Percentiles rank a stretch among this genome's conserved stretches.
Evolutionary conservation across 2,797 vertebrate species (phyloP).

Genomic region (Pseudomugil gertrudae): DNA sequence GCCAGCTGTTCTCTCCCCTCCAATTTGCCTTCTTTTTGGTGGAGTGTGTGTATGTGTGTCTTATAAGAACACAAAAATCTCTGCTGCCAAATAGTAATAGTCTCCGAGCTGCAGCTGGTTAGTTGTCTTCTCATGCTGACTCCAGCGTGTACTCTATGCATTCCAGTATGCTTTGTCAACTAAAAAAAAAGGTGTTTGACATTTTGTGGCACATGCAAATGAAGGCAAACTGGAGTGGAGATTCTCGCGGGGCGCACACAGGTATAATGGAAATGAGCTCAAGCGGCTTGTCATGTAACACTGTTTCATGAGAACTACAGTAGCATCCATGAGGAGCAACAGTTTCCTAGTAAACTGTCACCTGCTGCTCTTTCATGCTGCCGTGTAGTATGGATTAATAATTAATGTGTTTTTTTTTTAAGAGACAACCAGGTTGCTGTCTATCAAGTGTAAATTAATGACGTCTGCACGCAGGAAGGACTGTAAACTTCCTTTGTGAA

Average conservation of each 20-base stretch:
- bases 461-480: slow-evolving; percentile 24
- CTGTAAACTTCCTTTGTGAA: slow-evolving; percentile 40
- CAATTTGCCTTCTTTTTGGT: slow-evolving; percentile 64
- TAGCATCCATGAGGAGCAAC: slow-evolving; percentile 13
- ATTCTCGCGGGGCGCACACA: slow-evolving; percentile 49
- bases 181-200: slow-evolving; percentile 10
- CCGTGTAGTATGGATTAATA: slow-evolving; percentile 45
- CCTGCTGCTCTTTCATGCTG: slow-evolving; percentile 26
- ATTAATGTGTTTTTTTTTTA: slow-evolving; percentile 49
- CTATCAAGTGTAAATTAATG: too few relatives aligned
- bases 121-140: slow-evolving; percentile 34
- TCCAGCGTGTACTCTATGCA: slow-evolving; percentile 11
- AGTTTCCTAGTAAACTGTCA: slow-evolving; percentile 32
- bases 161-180: slow-evolving; percentile 36
- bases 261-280: slow-evolving; percentile 73
- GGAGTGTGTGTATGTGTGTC: slow-evolving; percentile 20
- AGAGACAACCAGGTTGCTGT: slow-evolving; percentile 28
- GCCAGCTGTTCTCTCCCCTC: slow-evolving; percentile 50
- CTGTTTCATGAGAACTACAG: slow-evolving; percentile 37
- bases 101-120: slow-evolving; percentile 45
- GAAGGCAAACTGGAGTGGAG: slow-evolving; percentile 54
- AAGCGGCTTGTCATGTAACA: slow-evolving; percentile 45
- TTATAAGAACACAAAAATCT: slow-evolving; percentile 51
- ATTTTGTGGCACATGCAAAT: slow-evolving; percentile 66
- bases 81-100: slow-evolving; percentile 37